A percentile compares a stretch with the other conserved stretches of the same genome.
phyloP scores from a whole-genome alignment of 2,113 vertebrate species.

The Triplophysa tibetana region DNA sequence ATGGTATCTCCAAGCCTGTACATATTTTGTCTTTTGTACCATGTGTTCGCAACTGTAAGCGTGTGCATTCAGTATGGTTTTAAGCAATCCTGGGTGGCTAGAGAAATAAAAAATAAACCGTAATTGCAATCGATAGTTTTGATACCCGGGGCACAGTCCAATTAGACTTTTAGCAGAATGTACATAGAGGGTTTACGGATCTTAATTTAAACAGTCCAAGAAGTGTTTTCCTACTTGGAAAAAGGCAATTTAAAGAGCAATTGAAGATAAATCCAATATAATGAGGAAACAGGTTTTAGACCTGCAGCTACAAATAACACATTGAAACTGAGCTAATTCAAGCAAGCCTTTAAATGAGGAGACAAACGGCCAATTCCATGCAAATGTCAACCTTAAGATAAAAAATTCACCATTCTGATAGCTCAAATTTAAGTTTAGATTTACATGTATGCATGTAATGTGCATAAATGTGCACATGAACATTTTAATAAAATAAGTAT shows the following conservation, averaged over 20 bases:
- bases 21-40: background rate
- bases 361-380: too few relatives aligned
- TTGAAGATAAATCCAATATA: background rate
- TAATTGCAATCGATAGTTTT: background rate
- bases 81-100: background rate
- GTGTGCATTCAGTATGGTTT: background rate
- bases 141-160: background rate
- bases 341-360: background rate
- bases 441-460: too few relatives aligned
- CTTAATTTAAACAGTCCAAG: background rate
- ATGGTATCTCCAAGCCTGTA: constrained; percentile 10
- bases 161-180: background rate
- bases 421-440: too few relatives aligned
- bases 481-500: too few relatives aligned
- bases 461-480: too few relatives aligned
- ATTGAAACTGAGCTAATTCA: background rate
- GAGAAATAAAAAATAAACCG: background rate
- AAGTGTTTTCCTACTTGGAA: background rate
- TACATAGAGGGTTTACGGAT: background rate
- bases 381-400: background rate
- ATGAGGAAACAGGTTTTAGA: background rate
- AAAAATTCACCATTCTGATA: too few relatives aligned
- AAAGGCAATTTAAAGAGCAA: background rate
- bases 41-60: background rate
- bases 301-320: background rate